A percentile compares a stretch with the other conserved stretches of the same genome.
phyloP scores from a whole-genome alignment of 2,888 invertebrate genomes.

The Teleiodes luculella region DNA sequence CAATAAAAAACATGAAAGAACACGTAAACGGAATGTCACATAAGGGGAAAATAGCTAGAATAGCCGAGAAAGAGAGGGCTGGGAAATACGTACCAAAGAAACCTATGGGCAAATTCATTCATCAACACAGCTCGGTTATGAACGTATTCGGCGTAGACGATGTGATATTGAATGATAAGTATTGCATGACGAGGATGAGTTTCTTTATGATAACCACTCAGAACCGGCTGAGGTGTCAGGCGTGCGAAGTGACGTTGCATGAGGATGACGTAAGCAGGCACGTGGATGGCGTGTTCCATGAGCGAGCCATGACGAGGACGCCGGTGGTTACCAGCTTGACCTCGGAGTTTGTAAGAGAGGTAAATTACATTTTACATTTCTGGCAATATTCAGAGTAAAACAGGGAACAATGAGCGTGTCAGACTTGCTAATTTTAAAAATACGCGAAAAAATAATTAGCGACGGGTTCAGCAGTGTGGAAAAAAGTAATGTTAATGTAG shows the following conservation, averaged over 20 bases:
- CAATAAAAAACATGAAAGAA: slow-evolving; percentile 36
- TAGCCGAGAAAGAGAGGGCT: background rate
- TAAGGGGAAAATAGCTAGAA: slow-evolving; percentile 22
- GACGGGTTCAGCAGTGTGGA: too few relatives aligned
- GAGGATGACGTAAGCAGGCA: slow-evolving; percentile 12
- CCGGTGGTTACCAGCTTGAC: slow-evolving; percentile 20
- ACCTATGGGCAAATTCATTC: background rate
- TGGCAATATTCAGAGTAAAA: too few relatives aligned
- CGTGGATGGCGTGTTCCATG: slow-evolving; percentile 14
- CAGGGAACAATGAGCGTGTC: too few relatives aligned
- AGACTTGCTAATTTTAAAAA: too few relatives aligned
- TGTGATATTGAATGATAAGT: slow-evolving; percentile 34
- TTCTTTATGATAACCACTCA: slow-evolving; percentile 26
- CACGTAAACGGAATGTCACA: slow-evolving; percentile 38
- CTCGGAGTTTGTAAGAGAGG: slow-evolving; percentile 30
- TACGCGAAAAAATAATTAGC: too few relatives aligned
- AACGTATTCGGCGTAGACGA: slow-evolving; percentile 16
- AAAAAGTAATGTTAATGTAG: too few relatives aligned
- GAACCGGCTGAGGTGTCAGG: slow-evolving; percentile 28
- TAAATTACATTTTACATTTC: slow-evolving; percentile 10
- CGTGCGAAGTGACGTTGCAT: slow-evolving; percentile 24
- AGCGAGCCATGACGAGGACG: slow-evolving; percentile 5
- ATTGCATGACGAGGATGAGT: slow-evolving; percentile 29
- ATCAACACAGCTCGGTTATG: background rate
- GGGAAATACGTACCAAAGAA: slow-evolving; percentile 9